phyloP scores from a whole-genome alignment of 2,113 vertebrate genomes.

The Eubucco bourcierii region DNA sequence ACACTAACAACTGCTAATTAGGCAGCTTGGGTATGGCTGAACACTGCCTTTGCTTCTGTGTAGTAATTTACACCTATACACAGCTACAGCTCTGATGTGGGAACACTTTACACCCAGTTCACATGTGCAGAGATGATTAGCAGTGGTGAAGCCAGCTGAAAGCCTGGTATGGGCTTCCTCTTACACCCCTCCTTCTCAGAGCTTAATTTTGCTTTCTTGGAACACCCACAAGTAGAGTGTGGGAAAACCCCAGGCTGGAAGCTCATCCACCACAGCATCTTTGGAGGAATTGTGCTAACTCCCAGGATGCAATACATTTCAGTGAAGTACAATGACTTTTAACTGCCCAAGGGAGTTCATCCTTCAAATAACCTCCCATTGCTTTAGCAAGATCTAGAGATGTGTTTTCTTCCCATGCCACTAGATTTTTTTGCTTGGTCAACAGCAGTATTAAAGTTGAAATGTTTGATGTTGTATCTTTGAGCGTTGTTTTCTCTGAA shows the following conservation, averaged over 20 bases:
- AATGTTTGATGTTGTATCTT: background rate
- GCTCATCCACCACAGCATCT: background rate
- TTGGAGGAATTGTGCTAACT: conserved; percentile 31
- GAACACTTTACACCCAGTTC: conserved; percentile 30
- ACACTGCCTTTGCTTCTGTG: background rate
- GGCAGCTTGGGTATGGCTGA: conserved; percentile 38
- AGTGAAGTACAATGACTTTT: background rate
- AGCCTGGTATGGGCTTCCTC: conserved; percentile 11
- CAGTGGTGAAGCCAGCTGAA: background rate
- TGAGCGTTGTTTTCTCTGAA: background rate
- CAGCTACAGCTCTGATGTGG: background rate
- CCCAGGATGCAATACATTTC: conserved; percentile 25
- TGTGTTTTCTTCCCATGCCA: background rate
- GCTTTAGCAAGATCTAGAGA: background rate
- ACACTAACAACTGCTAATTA: conserved; percentile 70
- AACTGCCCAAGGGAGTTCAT: conserved; percentile 37
- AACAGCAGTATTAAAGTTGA: background rate
- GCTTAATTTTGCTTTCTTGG: conserved; percentile 59
- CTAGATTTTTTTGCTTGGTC: background rate
- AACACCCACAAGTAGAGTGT: conserved; percentile 38
- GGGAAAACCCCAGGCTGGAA: background rate
- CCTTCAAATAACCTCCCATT: conserved; percentile 30
- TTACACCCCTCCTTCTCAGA: background rate
- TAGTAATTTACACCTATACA: conserved; percentile 41
- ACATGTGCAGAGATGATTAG: background rate